Conservation (phyloP, 2,797 vertebrate genomes). For the Esox masquinongy region DNA sequence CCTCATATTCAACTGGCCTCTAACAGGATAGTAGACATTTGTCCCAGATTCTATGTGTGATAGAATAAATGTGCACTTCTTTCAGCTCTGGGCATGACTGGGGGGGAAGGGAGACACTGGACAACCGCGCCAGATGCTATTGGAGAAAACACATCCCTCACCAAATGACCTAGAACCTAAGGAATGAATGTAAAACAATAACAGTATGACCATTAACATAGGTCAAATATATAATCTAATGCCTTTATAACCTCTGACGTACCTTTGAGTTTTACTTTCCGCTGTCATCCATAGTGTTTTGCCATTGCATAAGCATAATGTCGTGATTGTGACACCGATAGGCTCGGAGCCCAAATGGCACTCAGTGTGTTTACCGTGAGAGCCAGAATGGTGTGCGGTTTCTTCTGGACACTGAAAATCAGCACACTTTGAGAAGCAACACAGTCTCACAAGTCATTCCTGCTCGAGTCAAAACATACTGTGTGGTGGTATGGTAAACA, state of each 20-base stretch:
- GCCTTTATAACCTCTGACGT: background rate
- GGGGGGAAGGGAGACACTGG: background rate
- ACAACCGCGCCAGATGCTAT: background rate
- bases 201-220: background rate
- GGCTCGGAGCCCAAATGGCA: constrained; percentile 51
- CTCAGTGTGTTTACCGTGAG: constrained; percentile 48
- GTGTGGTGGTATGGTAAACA: constrained; percentile 49
- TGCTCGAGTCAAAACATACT: constrained; percentile 10
- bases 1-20: constrained; percentile 2
- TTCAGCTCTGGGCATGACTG: background rate
- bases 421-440: constrained; percentile 35
- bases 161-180: background rate
- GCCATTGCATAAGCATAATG: constrained; percentile 51
- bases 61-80: background rate
- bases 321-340: constrained; percentile 56
- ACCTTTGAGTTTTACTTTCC: constrained; percentile 26
- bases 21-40: constrained; percentile 1
- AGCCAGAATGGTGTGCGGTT: constrained; percentile 48
- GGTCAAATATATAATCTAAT: background rate
- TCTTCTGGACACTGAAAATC: constrained; percentile 51
- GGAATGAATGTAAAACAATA: background rate
- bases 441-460: constrained; percentile 1
- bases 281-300: constrained; percentile 45
- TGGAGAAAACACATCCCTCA: background rate
- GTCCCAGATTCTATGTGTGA: background rate